phyloP scores from a whole-genome alignment of 2,888 invertebrate species.

The Drosophila aldrichi region DNA sequence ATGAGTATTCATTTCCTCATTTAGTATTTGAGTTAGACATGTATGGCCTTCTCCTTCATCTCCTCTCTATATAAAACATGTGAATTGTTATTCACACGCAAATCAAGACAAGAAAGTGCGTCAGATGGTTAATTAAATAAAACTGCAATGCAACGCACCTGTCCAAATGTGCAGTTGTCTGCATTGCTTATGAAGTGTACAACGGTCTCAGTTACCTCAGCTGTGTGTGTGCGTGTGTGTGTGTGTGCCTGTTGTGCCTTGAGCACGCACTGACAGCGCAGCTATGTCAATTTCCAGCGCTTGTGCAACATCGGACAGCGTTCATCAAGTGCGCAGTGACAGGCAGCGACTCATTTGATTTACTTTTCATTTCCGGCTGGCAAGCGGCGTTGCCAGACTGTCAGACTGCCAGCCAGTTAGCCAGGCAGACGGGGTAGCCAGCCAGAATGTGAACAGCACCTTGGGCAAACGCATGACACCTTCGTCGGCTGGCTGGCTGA shows the following conservation, averaged over 20 bases:
- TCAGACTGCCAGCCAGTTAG: constrained; percentile 6
- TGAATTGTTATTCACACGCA: not conserved
- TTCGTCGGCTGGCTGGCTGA: not conserved
- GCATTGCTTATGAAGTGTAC: constrained; percentile 16
- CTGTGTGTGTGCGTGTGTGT: not conserved
- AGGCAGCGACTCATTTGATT: constrained; percentile 77
- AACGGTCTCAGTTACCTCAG: constrained; percentile 1
- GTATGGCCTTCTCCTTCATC: not conserved
- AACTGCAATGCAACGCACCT: constrained; percentile 22
- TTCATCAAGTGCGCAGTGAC: constrained; percentile 57
- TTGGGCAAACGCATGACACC: constrained; percentile 39
- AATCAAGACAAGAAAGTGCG: constrained; percentile 11
- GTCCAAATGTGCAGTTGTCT: constrained; percentile 16
- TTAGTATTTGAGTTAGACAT: no score
- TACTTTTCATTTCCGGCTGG: constrained; percentile 82
- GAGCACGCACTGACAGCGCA: constrained; percentile 61
- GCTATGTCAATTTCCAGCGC: constrained; percentile 55
- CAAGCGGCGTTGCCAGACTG: constrained; percentile 54
- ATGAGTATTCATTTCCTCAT: not conserved
- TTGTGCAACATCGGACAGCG: constrained; percentile 41
- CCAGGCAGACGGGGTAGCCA: not conserved
- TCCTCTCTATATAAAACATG: no score
- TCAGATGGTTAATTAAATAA: constrained; percentile 31
- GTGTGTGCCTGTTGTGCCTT: constrained; percentile 13
- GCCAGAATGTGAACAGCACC: constrained; percentile 19